Evolutionary conservation across 2,797 vertebrate genomes (phyloP).

Genomic region (Lithobates pipiens): DNA sequence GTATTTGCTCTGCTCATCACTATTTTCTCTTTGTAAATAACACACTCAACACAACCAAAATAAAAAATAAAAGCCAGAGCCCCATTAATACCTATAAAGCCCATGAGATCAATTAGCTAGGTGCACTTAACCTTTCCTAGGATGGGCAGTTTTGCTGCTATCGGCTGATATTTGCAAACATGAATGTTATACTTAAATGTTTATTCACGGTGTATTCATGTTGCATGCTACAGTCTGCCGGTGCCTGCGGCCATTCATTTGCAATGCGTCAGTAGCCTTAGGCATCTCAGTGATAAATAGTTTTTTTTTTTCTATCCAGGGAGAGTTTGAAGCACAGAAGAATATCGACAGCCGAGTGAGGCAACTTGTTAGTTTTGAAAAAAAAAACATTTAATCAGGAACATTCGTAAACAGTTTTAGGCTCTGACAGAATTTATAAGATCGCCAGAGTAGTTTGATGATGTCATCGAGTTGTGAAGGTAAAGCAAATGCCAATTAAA

Average conservation of each 20-base stretch:
- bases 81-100: background rate
- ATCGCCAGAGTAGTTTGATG: too few relatives aligned
- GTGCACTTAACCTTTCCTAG: constrained; percentile 9
- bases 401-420: too few relatives aligned
- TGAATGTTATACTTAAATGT: constrained; percentile 2
- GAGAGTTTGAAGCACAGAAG: constrained; percentile 13
- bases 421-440: too few relatives aligned
- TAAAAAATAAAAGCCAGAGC: too few relatives aligned
- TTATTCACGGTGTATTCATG: constrained; percentile 36
- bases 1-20: too few relatives aligned
- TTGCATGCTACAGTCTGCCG: constrained; percentile 7
- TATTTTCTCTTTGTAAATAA: too few relatives aligned
- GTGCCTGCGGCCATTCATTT: constrained; percentile 42
- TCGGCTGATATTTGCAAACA: constrained; percentile 10
- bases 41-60: too few relatives aligned
- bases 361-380: background rate
- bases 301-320: constrained; percentile 8
- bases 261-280: constrained; percentile 25
- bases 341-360: background rate
- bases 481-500: too few relatives aligned
- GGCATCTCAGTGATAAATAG: constrained; percentile 23
- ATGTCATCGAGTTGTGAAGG: too few relatives aligned
- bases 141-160: background rate
- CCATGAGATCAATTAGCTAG: background rate
- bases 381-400: too few relatives aligned